Evolutionary conservation across 2,888 invertebrate species (phyloP), one percentile per base, ranked within the genome.

Genomic region (Carpatolechia fugitivella): DNA sequence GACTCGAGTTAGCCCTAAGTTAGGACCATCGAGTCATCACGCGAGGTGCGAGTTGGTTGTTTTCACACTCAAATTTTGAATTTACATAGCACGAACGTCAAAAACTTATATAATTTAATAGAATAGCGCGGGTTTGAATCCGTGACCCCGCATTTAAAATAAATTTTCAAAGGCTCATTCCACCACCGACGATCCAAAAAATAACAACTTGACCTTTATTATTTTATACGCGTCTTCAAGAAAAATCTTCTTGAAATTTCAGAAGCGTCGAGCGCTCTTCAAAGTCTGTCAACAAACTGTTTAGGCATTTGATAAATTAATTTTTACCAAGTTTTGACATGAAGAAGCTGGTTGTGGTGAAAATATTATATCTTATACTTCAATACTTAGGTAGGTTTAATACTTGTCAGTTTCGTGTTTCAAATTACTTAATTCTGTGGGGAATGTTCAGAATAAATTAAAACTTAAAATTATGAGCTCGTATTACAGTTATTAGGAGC

Each of bases 361-460:
- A n/a, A 24, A 24, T 24, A 6, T 24, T 4, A 24, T 24, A 24
- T 24, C 24, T 24, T 24, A 24, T 24, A 24, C 24, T 24, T 24
- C 6, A 6, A 24, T 24, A 24, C 24, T 24, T 24, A 24, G 6
- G 24, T 24, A n/a, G n/a, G n/a, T n/a, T n/a, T n/a, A n/a, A 24
- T 16, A 40, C 18, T 40, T 2, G 16, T 16, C 40, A 16, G 40
- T 40, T 40, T 40, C 40, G 40, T 40, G 40, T 40, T 18, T 2
- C 16, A 16, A 40, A 40, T 16, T 14, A 16, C 40, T 40, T 40
- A 40, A 40, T 40, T 40, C 16, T 40, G 40, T 40, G 16, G 40
- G 18, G 16, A 40, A 40, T 40, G 40, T 40, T 40, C 16, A 40
- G 40, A 40, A 40, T 40, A 40, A 18, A 40, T 40, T 40, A 40